A percentile compares a stretch with the other conserved stretches of the same genome.
phyloP scores from a whole-genome alignment of 2,113 vertebrate genomes.

The Prunella fulvescens region DNA sequence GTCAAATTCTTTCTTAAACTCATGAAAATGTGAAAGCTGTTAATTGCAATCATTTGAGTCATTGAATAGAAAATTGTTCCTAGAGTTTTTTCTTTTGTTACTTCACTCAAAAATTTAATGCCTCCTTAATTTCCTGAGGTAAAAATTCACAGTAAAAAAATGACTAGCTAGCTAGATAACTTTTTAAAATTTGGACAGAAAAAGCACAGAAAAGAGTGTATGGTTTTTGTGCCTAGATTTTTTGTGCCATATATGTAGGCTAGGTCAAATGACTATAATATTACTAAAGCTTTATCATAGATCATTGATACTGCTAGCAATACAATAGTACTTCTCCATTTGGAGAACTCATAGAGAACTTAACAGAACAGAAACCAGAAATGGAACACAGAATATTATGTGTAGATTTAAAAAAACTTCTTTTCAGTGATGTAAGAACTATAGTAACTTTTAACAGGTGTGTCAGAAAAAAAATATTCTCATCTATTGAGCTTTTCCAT shows the following conservation, averaged over 20 bases:
- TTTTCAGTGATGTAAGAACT: neutral
- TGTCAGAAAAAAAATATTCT: neutral
- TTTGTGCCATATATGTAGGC: neutral
- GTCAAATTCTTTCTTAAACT: slow-evolving; percentile 27
- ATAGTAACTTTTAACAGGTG: neutral
- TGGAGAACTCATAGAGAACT: neutral
- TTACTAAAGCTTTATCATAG: neutral
- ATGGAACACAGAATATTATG: neutral
- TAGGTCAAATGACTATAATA: neutral
- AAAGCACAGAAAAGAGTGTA: neutral
- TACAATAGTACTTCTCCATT: neutral
- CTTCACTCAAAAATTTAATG: neutral
- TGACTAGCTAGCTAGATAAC: neutral
- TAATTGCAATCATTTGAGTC: slow-evolving; percentile 28
- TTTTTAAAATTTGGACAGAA: neutral
- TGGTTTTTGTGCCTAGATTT: neutral
- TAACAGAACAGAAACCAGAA: neutral
- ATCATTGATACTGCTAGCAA: neutral
- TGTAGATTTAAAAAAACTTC: neutral
- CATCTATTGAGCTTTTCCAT: neutral
- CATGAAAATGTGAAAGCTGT: slow-evolving; percentile 2
- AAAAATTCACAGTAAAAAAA: neutral
- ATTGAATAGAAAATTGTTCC: neutral
- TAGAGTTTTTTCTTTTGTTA: neutral
- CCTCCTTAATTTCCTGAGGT: neutral